These are phyloP conservation scores for Drosophila oshimai DNA, from an alignment of 1,140 invertebrate genomes.

Conservation along the genomic window DNA sequence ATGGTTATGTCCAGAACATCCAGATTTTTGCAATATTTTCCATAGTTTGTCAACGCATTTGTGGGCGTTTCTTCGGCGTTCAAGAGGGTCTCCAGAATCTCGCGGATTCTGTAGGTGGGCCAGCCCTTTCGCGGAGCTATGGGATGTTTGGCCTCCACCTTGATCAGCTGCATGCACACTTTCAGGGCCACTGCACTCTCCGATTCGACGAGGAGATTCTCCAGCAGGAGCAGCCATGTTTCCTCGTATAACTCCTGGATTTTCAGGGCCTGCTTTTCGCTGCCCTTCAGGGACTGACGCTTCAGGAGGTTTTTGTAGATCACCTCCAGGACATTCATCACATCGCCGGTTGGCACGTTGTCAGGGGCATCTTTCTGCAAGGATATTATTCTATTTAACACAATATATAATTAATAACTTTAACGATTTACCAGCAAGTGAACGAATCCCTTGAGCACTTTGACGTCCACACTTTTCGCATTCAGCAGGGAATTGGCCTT, in stretches of 20 bases:
- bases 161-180: constrained; percentile 87
- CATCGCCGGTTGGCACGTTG: constrained; percentile 51
- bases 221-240: constrained; percentile 28
- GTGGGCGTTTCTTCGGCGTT: constrained; percentile 70
- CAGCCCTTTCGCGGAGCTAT: constrained; percentile 83
- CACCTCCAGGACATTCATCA: constrained; percentile 85
- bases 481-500: constrained; percentile 87
- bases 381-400: constrained; percentile 31
- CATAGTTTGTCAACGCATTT: constrained; percentile 85
- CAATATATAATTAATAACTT: constrained; percentile 32
- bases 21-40: constrained; percentile 86
- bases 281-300: constrained; percentile 83
- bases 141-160: constrained; percentile 86
- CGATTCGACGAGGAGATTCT: background rate
- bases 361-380: background rate
- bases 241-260: constrained; percentile 30
- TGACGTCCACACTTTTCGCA: constrained; percentile 82
- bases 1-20: constrained; percentile 86
- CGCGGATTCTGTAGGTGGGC: constrained; percentile 83
- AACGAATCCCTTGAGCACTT: constrained; percentile 22
- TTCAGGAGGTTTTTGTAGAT: constrained; percentile 87
- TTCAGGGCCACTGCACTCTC: constrained; percentile 80
- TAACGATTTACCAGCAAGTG: constrained; percentile 26
- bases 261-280: background rate
- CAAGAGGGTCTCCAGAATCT: constrained; percentile 85